A percentile compares a stretch with the other conserved stretches of the same genome.
These are phyloP conservation scores for Xestia xanthographa DNA, from an alignment of 2,888 invertebrate genomes.

Conservation along the genomic window DNA sequence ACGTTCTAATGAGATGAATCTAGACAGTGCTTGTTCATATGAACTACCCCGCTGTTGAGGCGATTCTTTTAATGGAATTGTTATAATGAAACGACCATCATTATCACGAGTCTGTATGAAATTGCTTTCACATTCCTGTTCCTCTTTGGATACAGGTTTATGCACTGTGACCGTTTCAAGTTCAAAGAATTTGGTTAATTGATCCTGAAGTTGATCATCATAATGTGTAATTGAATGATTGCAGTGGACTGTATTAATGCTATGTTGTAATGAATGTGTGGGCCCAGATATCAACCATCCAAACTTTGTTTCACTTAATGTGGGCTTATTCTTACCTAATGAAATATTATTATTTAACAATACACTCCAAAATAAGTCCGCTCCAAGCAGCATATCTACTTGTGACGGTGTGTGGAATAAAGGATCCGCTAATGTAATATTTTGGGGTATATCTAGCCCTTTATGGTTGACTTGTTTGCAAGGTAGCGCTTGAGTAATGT, in stretches of 20 bases:
- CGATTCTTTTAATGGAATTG: too few species aligned
- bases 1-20: too few species aligned
- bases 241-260: constrained; percentile 13
- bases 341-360: constrained; percentile 9
- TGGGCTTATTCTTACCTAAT: constrained; percentile 21
- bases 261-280: constrained; percentile 6
- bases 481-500: too few species aligned
- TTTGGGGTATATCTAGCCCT: constrained; percentile 5
- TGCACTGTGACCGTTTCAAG: constrained; percentile 1
- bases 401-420: too few species aligned
- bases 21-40: too few species aligned
- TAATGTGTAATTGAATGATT: constrained; percentile 11
- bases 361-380: too few species aligned
- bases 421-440: constrained; percentile 11
- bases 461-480: too few species aligned
- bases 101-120: too few species aligned
- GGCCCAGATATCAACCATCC: constrained; percentile 15
- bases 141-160: too few species aligned
- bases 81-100: too few species aligned
- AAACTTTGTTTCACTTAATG: constrained; percentile 24
- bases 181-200: constrained; percentile 16
- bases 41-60: too few species aligned
- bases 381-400: too few species aligned
- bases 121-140: not conserved
- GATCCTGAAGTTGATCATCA: constrained; percentile 17